These are phyloP conservation scores for Poeciliopsis turrubarensis DNA, from an alignment of 2,113 vertebrate species.

Conservation along the genomic window DNA sequence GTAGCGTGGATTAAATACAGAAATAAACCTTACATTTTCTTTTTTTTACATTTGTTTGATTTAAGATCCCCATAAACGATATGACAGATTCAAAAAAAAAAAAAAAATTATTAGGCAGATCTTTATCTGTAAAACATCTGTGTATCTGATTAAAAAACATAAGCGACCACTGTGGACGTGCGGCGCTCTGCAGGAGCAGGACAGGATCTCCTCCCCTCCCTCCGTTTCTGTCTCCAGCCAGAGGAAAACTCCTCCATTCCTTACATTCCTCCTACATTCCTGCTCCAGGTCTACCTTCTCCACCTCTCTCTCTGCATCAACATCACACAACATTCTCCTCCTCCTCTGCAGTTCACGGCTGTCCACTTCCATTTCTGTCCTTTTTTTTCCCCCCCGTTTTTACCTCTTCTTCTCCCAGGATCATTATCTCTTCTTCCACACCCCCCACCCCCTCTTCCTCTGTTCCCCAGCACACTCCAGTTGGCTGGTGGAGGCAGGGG, in stretches of 20 bases:
- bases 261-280: conserved; percentile 79
- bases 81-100: conserved; percentile 5
- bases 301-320: conserved; percentile 55
- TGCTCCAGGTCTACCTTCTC: conserved; percentile 66
- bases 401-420: conserved; percentile 8
- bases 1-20: not conserved
- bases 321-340: conserved; percentile 52
- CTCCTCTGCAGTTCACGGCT: conserved; percentile 39
- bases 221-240: conserved; percentile 52
- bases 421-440: not conserved
- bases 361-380: conserved; percentile 29
- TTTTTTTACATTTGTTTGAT: not conserved
- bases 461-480: conserved; percentile 66
- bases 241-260: conserved; percentile 78
- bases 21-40: not conserved
- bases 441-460: conserved; percentile 12
- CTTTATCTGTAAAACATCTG: conserved; percentile 13
- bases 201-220: conserved; percentile 56
- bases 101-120: not conserved
- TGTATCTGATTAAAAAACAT: conserved; percentile 18
- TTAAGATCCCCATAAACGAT: not conserved
- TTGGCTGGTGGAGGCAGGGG: conserved; percentile 68
- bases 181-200: conserved; percentile 25
- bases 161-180: conserved; percentile 39
- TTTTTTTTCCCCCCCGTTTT: not conserved